Evolutionary conservation across 1,140 invertebrate genomes (phyloP), one percentile per base, ranked within the genome.

Genomic region (Drosophila neocordata): DNA sequence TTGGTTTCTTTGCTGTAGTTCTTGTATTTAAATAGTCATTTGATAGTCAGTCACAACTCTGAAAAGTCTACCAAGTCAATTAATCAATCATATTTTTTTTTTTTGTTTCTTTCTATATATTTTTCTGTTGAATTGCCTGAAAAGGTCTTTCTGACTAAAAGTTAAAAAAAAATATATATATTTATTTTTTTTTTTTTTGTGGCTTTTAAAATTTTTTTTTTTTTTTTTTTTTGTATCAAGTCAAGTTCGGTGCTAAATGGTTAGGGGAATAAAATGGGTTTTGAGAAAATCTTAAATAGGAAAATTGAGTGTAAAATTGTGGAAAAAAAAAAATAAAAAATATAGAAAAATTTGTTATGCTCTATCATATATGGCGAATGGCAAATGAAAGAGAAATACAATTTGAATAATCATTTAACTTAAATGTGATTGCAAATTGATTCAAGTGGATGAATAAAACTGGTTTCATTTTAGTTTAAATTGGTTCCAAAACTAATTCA

Each of bases 31-130:
- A 83, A 79, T 83, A 56, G 63, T 69, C 72, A 83, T 83, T 84
- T 79, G 68, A 76, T 73, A 63, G 69, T 65, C 41, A 74, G 58
- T 71, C 70, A 70, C 80, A 72, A 73, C 69, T 73, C 38, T 73
- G 59, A 55, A 73, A 34, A 13, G 66, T 64, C 69, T 71, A 74
- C 63, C 61, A 37, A 71, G 61, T 71, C 82, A 67, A 85, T 85
- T 87, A 87, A 87, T 85, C 82, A 87, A 85, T 85, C 82, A 85
- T 87, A 63, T 76, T 85, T 44, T 78, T 56, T 66, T 48, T 63
- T 59, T 48, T 48, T 69, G 8, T 59, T 37, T 8, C 35, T 31
- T 31, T 31, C 27, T 31, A 1, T 31, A 7, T 31, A 31, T 31
- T 31, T 31, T 20, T 67, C 60, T 75, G 38, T 15, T 48, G 18